These are phyloP conservation scores for Dolomedes plantarius DNA, from an alignment of 2,888 invertebrate species.

Conservation along the genomic window DNA sequence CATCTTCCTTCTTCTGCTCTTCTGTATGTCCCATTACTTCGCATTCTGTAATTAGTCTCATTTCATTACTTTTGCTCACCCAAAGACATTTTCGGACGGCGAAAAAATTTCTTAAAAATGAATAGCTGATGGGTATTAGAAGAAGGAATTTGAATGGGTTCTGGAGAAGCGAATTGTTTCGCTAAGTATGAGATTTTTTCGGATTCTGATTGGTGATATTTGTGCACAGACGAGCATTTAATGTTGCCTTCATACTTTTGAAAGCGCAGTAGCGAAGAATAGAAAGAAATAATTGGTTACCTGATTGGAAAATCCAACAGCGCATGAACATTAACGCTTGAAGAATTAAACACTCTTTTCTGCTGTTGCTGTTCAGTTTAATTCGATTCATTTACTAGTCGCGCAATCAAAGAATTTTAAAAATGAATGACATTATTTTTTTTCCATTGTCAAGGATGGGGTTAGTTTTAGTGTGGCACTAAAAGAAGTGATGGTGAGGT, in stretches of 20 bases:
- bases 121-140: constrained; percentile 15
- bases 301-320: not conserved
- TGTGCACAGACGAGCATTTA: not conserved
- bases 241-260: not conserved
- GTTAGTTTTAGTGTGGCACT: too few species aligned
- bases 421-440: too few species aligned
- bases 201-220: not conserved
- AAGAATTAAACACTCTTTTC: not conserved
- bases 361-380: not conserved
- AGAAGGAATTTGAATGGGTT: constrained; percentile 13
- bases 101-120: constrained; percentile 23
- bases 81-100: not conserved
- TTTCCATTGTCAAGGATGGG: too few species aligned
- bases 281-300: not conserved
- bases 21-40: constrained; percentile 1
- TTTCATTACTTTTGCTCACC: constrained; percentile 21
- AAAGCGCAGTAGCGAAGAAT: not conserved
- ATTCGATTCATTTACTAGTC: not conserved
- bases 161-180: constrained; percentile 7
- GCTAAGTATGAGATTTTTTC: not conserved
- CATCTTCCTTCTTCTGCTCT: not conserved
- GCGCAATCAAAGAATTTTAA: not conserved
- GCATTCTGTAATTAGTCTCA: constrained; percentile 30
- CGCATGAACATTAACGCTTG: not conserved
- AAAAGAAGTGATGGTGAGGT: too few species aligned